phyloP scores from a whole-genome alignment of 2,113 vertebrate species.

The Eonycteris spelaea region DNA sequence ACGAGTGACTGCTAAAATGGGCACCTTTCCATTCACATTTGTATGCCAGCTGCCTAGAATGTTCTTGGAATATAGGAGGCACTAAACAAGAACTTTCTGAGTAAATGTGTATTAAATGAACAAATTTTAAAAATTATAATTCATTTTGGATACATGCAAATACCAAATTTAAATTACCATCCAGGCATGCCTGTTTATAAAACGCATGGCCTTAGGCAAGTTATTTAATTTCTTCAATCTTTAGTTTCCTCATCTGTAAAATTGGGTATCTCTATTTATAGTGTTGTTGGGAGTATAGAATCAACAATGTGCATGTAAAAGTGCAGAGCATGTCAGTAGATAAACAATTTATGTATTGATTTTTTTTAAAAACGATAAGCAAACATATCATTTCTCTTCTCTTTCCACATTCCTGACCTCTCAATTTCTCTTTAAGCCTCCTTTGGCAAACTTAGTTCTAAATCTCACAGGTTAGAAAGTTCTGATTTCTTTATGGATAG shows the following conservation, averaged over 20 bases:
- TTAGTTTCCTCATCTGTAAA: background rate
- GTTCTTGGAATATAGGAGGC: background rate
- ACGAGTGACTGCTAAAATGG: background rate
- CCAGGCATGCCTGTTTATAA: background rate
- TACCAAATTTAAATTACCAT: background rate
- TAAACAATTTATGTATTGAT: background rate
- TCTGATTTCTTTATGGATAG: background rate
- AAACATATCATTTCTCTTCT: background rate
- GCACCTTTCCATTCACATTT: background rate
- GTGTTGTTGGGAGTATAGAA: background rate
- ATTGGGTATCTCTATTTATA: background rate
- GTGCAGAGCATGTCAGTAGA: background rate
- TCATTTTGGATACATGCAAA: background rate
- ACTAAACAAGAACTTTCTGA: background rate
- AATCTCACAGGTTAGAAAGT: background rate
- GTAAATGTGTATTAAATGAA: background rate
- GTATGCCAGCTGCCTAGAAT: background rate
- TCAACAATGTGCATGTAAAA: too few relatives aligned
- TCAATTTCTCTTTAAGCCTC: background rate
- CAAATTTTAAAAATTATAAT: background rate
- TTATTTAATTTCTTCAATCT: background rate
- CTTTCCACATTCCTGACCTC: background rate
- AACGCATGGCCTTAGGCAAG: background rate
- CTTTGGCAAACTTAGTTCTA: background rate
- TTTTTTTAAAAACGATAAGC: background rate